Evolutionary conservation across 2,888 invertebrate species (phyloP).

Genomic region (Nebria brevicollis): DNA sequence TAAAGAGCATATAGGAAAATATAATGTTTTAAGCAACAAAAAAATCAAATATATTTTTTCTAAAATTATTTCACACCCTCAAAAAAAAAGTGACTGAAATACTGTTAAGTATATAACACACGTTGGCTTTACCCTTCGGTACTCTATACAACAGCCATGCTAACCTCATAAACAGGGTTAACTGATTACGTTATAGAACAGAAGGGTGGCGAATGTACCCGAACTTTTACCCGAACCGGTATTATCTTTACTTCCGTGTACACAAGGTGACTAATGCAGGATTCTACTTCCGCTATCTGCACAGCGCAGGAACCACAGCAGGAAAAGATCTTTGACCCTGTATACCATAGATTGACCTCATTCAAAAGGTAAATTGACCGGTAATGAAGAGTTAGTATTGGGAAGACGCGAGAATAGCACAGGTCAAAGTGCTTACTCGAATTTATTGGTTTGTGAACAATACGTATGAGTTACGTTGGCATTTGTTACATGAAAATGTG

Average conservation of each 20-base stretch:
- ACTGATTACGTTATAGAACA: not conserved
- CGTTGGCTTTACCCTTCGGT: not conserved
- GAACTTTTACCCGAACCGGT: not conserved
- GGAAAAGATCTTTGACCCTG: conserved; percentile 1
- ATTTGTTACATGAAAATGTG: not conserved
- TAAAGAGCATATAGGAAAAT: too few species aligned
- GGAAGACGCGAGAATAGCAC: not conserved
- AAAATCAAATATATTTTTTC: not conserved
- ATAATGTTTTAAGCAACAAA: not conserved
- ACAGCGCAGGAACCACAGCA: conserved; percentile 1
- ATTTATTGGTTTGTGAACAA: not conserved
- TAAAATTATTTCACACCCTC: not conserved
- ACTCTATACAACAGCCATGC: not conserved
- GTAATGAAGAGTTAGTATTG: conserved; percentile 1
- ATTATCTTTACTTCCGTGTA: not conserved
- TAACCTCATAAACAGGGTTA: conserved; percentile 1
- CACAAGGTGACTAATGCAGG: not conserved
- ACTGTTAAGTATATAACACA: not conserved
- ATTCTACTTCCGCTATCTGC: not conserved
- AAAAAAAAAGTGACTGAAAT: not conserved
- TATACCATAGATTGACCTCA: not conserved
- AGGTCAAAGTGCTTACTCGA: not conserved
- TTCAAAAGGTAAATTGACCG: not conserved
- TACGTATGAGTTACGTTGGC: not conserved
- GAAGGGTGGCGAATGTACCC: not conserved